phyloP scores from a whole-genome alignment of 2,888 invertebrate species.

The Eupithecia subumbrata region DNA sequence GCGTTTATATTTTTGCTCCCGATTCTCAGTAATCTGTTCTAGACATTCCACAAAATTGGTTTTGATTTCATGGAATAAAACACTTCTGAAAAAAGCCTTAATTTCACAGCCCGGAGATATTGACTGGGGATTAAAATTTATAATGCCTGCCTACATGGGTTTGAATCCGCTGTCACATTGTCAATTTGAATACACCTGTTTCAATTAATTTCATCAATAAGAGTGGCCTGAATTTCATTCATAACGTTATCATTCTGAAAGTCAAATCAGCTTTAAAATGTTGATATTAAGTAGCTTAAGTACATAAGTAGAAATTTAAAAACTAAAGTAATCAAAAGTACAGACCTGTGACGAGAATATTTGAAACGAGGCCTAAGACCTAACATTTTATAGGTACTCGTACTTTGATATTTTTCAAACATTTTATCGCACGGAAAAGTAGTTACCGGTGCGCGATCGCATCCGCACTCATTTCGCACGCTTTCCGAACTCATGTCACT shows the following conservation, averaged over 20 bases:
- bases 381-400: background rate
- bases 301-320: background rate
- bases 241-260: background rate
- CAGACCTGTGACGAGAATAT: background rate
- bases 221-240: background rate
- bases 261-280: background rate
- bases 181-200: slow-evolving; percentile 34
- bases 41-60: background rate
- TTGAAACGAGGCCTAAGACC: background rate
- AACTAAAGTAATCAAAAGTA: background rate
- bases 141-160: slow-evolving; percentile 45
- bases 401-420: slow-evolving; percentile 63
- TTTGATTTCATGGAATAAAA: background rate
- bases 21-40: background rate
- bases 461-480: slow-evolving; percentile 70
- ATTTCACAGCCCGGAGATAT: slow-evolving; percentile 29
- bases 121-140: slow-evolving; percentile 56
- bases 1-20: too few relatives aligned
- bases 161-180: slow-evolving; percentile 51
- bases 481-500: slow-evolving; percentile 59
- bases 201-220: slow-evolving; percentile 15
- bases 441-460: slow-evolving; percentile 80
- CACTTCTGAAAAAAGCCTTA: background rate
- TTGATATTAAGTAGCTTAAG: too few relatives aligned
- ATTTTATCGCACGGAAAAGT: slow-evolving; percentile 78